These are phyloP conservation scores for Verasper variegatus DNA, from an alignment of 2,113 vertebrate genomes.

Conservation along the genomic window DNA sequence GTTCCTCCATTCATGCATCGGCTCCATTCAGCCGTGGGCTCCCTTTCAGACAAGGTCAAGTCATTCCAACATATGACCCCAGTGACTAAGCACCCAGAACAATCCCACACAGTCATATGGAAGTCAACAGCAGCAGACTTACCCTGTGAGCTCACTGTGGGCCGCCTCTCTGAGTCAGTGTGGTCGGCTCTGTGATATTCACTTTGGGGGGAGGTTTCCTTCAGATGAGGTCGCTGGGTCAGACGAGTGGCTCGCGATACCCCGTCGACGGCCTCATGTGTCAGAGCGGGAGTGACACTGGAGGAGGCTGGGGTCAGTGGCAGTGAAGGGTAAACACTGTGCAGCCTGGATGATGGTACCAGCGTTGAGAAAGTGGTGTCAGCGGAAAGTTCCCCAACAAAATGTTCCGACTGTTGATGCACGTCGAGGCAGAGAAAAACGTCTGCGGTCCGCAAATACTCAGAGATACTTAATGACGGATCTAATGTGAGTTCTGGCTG, in stretches of 20 bases:
- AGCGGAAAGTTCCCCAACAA: not conserved
- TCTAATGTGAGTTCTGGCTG: not conserved
- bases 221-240: slow-evolving; percentile 47
- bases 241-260: slow-evolving; percentile 41
- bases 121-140: slow-evolving; percentile 45
- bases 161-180: slow-evolving; percentile 52
- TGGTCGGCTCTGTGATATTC: slow-evolving; percentile 5
- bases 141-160: slow-evolving; percentile 51
- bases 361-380: not conserved
- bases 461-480: not conserved
- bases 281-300: slow-evolving; percentile 29
- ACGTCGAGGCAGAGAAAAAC: not conserved
- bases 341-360: not conserved
- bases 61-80: slow-evolving; percentile 55
- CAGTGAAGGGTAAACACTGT: slow-evolving; percentile 24
- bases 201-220: slow-evolving; percentile 28
- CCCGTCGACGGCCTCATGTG: slow-evolving; percentile 15
- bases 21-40: slow-evolving; percentile 30
- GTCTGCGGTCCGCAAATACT: not conserved
- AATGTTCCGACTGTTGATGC: not conserved
- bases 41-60: slow-evolving; percentile 28
- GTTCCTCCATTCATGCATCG: slow-evolving; percentile 33
- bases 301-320: slow-evolving; percentile 17
- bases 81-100: slow-evolving; percentile 58
- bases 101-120: slow-evolving; percentile 59